Evolutionary conservation across 2,797 vertebrate species (phyloP).

Genomic region (Dicrostonyx torquatus): DNA sequence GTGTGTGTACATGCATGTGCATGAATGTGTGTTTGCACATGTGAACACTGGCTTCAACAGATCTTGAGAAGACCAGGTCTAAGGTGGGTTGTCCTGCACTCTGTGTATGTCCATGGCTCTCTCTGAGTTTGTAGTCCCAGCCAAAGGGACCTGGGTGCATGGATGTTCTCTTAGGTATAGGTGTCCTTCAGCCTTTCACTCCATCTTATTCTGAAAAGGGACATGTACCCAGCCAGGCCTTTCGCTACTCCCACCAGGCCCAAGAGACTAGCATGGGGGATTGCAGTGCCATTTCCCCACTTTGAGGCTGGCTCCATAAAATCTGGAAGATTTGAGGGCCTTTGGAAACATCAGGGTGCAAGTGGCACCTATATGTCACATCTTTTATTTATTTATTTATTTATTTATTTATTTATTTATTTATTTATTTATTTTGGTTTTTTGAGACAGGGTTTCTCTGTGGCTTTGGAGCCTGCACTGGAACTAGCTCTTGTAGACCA

Average conservation of each 20-base stretch:
- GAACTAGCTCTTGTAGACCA: too few species aligned
- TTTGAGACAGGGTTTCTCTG: too few species aligned
- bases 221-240: fast-evolving
- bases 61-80: not conserved
- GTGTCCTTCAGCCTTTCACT: not conserved
- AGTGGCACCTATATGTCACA: not conserved
- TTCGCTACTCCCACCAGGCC: not conserved
- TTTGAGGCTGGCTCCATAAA: not conserved
- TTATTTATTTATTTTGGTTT: too few species aligned
- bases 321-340: not conserved
- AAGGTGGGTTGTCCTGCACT: not conserved
- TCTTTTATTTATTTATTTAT: too few species aligned
- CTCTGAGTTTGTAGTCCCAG: not conserved
- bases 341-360: not conserved
- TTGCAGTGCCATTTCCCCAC: not conserved
- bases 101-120: not conserved
- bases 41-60: not conserved
- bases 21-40: fast-evolving
- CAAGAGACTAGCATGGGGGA: not conserved
- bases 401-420: too few species aligned
- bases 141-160: not conserved
- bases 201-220: not conserved
- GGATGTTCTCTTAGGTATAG: too few species aligned
- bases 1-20: not conserved
- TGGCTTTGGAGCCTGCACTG: too few species aligned